Conservation (phyloP, 2,888 invertebrate species). For the Sturmia bella region DNA sequence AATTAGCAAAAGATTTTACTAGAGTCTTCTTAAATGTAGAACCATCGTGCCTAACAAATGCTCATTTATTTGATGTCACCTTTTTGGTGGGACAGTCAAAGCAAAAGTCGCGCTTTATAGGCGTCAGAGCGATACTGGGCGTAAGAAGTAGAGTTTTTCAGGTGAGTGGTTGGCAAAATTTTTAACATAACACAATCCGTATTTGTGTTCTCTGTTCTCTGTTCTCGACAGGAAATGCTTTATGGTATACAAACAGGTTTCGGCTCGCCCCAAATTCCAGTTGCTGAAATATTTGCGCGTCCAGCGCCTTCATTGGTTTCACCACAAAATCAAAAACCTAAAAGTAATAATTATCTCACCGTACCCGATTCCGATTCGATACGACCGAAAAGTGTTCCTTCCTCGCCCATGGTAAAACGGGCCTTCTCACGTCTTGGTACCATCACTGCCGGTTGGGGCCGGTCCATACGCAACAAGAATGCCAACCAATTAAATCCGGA, state of each 20-base stretch:
- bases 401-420: slow-evolving; percentile 95
- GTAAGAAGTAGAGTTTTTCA: slow-evolving; percentile 90
- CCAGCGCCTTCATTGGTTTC: slow-evolving; percentile 93
- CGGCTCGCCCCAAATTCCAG: slow-evolving; percentile 95
- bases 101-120: slow-evolving; percentile 94
- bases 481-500: slow-evolving; percentile 91
- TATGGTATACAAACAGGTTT: slow-evolving; percentile 97
- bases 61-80: slow-evolving; percentile 93
- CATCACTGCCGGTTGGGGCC: slow-evolving; percentile 94
- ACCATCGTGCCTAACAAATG: slow-evolving; percentile 89
- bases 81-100: slow-evolving; percentile 96
- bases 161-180: slow-evolving; percentile 70
- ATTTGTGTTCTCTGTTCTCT: not conserved
- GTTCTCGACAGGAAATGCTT: slow-evolving; percentile 89
- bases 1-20: slow-evolving; percentile 95
- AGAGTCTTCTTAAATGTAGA: slow-evolving; percentile 93
- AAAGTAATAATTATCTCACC: slow-evolving; percentile 96
- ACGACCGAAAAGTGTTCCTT: slow-evolving; percentile 93
- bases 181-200: not conserved
- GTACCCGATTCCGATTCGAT: slow-evolving; percentile 95
- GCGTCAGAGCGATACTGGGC: slow-evolving; percentile 94
- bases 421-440: slow-evolving; percentile 95
- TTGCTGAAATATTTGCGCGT: slow-evolving; percentile 92
- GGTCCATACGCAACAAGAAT: slow-evolving; percentile 92
- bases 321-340: slow-evolving; percentile 92